Evolutionary conservation across 1,140 invertebrate species (phyloP), one percentile per base, ranked within the genome.

Genomic region (Panagrolaimus sp.): DNA sequence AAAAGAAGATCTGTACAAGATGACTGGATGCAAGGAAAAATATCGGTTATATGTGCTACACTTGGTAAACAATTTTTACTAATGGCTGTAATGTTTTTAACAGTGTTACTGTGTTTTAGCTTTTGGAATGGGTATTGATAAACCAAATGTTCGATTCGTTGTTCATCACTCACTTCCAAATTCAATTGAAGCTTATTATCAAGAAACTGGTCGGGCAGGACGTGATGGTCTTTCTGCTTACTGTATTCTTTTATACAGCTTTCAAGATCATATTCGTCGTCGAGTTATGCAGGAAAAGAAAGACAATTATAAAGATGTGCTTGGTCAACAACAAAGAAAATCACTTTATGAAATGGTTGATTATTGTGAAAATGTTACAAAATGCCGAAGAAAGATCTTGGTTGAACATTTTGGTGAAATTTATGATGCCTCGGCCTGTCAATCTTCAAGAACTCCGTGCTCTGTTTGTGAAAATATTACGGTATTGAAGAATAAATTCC

Each of bases 181-280:
- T 74, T 87, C 88, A 76, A 90, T 98, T 76, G 96, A 98, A 86
- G 92, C 93, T 1, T 96, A 95, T 82, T 98, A 98, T 86, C 96
- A 98, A 84, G 92, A 94, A 86, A 91, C 88, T 48, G 92, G 92
- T 44, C 86, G 92, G 83, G 91, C 91, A 55, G 92, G 92, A 1
- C 87, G 92, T 24, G 92, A 94, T 85, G 91, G 91, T 12, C 87
- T 89, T 67, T 87, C 86, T n/a, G 90, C 94, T 1, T 88, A 88
- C 78, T 98, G 96, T 84, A 89, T 96, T 65, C 86, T 97, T 80
- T 97, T 89, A 82, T 87, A 98, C 85, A 91, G 17, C 63, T 64
- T 28, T 28, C 28, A 91, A 0, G 88, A 90, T 70, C 84, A 87
- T 14, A 89, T 93, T 5, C 85, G 88, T 71, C 96, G 93, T 21